phyloP scores from a whole-genome alignment of 2,888 invertebrate genomes.

The Lycocerus yunnanus region DNA sequence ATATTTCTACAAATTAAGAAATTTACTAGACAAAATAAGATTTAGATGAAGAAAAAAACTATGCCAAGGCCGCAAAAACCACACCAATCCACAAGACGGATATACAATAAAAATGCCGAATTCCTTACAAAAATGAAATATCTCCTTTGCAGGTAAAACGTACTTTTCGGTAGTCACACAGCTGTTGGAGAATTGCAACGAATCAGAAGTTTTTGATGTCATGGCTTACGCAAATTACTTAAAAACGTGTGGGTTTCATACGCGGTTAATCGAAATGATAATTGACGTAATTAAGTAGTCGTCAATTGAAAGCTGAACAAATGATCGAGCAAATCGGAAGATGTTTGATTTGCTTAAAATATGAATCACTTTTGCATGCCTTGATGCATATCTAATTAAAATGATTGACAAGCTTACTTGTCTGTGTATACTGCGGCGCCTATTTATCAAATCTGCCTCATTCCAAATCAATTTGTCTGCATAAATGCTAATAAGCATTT shows the following conservation, averaged over 20 bases:
- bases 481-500: background rate
- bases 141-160: background rate
- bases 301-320: background rate
- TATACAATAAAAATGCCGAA: background rate
- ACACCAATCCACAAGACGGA: background rate
- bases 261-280: background rate
- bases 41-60: background rate
- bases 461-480: background rate
- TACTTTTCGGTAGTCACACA: background rate
- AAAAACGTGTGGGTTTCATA: background rate
- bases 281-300: background rate
- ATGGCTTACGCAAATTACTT: background rate
- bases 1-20: background rate
- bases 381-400: background rate
- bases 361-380: background rate
- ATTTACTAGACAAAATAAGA: background rate
- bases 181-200: background rate
- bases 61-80: background rate
- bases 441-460: background rate
- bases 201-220: background rate
- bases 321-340: background rate
- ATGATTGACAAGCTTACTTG: background rate
- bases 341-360: background rate
- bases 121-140: background rate
- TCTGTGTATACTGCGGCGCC: background rate